These are phyloP conservation scores for Drosophila arizonae DNA, from an alignment of 1,140 invertebrate species.

Conservation along the genomic window DNA sequence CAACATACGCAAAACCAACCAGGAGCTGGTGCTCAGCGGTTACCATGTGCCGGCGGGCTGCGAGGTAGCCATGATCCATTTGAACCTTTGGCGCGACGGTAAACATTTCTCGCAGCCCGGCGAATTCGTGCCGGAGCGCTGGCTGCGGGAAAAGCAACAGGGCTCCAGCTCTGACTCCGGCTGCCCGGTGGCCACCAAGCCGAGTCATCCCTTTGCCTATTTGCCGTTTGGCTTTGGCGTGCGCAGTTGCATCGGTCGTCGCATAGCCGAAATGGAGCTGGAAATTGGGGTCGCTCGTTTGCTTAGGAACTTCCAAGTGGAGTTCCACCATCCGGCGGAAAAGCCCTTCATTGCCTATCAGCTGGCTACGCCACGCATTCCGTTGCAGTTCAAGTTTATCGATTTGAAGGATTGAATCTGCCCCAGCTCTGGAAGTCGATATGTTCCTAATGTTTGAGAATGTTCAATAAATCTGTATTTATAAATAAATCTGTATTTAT, in stretches of 20 bases:
- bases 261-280: constrained; percentile 89
- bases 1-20: constrained; percentile 82
- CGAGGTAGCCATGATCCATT: constrained; percentile 83
- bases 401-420: constrained; percentile 22
- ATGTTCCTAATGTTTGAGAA: too few relatives aligned
- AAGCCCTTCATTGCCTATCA: constrained; percentile 49
- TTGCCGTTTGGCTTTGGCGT: constrained; percentile 86
- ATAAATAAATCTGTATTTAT: too few relatives aligned
- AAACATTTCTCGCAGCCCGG: constrained; percentile 83
- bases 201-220: constrained; percentile 85
- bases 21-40: constrained; percentile 84
- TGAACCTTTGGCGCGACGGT: constrained; percentile 79
- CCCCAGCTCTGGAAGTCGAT: too few relatives aligned
- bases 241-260: constrained; percentile 84
- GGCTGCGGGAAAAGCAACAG: constrained; percentile 77
- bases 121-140: constrained; percentile 85
- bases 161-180: not conserved
- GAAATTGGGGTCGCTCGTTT: constrained; percentile 86
- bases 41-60: constrained; percentile 85
- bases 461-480: too few relatives aligned
- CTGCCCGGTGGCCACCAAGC: constrained; percentile 54
- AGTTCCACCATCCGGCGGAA: constrained; percentile 81
- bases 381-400: constrained; percentile 54
- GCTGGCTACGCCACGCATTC: constrained; percentile 49
- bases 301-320: constrained; percentile 84